These are phyloP conservation scores for Andrena praecox DNA, from an alignment of 2,888 invertebrate species.

Conservation along the genomic window DNA sequence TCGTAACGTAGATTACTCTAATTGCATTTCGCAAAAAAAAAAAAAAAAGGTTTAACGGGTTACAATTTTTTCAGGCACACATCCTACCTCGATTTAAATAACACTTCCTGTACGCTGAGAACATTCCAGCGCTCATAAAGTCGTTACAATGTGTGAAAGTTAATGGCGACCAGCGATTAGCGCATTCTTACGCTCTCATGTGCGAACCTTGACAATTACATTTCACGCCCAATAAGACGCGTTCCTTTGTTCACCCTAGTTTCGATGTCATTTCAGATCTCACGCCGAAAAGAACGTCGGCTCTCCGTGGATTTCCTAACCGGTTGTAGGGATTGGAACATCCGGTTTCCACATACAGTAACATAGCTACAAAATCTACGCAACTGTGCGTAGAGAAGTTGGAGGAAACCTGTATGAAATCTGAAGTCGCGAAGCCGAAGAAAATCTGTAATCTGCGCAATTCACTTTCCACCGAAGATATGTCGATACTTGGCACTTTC, in stretches of 20 bases:
- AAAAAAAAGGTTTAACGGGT: background rate
- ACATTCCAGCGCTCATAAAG: constrained; percentile 40
- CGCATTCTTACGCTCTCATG: constrained; percentile 37
- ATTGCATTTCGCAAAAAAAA: background rate
- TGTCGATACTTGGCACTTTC: constrained; percentile 37
- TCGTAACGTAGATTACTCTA: background rate
- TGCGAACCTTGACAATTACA: constrained; percentile 25
- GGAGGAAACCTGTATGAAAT: constrained; percentile 2
- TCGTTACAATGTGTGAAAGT: constrained; percentile 61
- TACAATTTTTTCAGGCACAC: too few species aligned
- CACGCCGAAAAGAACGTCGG: background rate
- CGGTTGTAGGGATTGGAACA: constrained; percentile 8
- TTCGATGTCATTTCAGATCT: constrained; percentile 10
- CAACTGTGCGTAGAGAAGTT: constrained; percentile 24
- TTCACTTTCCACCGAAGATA: constrained; percentile 37
- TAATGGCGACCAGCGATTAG: constrained; percentile 45
- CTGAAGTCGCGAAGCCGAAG: background rate
- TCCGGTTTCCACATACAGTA: constrained; percentile 7
- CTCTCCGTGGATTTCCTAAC: constrained; percentile 19
- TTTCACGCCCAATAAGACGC: constrained; percentile 14
- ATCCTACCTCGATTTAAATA: constrained; percentile 10
- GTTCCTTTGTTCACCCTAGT: background rate
- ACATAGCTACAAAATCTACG: constrained; percentile 1
- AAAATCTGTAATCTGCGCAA: constrained; percentile 3
- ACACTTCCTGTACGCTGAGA: constrained; percentile 38